Conservation (phyloP, 64 coral and sea anemone genomes). For the Stylophora pistillata region DNA sequence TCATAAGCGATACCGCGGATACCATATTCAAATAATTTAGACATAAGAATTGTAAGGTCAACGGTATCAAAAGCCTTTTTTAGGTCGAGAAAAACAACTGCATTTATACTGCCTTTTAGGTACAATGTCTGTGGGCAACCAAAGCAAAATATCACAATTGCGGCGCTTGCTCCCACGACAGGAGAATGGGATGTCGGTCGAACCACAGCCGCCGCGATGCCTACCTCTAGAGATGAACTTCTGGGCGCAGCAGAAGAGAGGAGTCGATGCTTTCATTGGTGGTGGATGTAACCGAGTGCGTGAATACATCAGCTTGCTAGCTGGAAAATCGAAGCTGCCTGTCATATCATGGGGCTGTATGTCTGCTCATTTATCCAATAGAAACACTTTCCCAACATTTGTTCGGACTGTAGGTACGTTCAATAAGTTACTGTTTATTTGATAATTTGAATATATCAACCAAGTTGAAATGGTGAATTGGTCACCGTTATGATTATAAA, state of each 20-base stretch:
- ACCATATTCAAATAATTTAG: too few species aligned
- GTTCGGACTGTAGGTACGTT: conserved; percentile 71
- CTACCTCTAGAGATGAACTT: conserved; percentile 89
- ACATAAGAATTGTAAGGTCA: too few species aligned
- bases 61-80: too few species aligned
- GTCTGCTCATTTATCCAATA: conserved; percentile 89
- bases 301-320: conserved; percentile 84
- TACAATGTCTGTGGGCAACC: not conserved
- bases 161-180: conserved; percentile 80
- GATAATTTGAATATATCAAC: too few species aligned
- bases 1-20: too few species aligned
- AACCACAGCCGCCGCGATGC: conserved; percentile 85
- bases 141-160: conserved; percentile 77
- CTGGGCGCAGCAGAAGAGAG: conserved; percentile 75
- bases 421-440: not conserved
- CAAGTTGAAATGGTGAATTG: too few species aligned
- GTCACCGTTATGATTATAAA: too few species aligned
- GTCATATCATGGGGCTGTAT: conserved; percentile 90
- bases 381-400: conserved; percentile 90
- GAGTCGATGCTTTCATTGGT: conserved; percentile 82
- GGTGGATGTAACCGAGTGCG: conserved; percentile 87
- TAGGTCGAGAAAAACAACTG: too few species aligned
- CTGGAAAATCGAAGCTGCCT: conserved; percentile 90
- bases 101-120: too few species aligned
- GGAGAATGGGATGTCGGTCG: conserved; percentile 88